Conservation (phyloP, 2,113 vertebrate genomes). For the Phainopepla nitens region DNA sequence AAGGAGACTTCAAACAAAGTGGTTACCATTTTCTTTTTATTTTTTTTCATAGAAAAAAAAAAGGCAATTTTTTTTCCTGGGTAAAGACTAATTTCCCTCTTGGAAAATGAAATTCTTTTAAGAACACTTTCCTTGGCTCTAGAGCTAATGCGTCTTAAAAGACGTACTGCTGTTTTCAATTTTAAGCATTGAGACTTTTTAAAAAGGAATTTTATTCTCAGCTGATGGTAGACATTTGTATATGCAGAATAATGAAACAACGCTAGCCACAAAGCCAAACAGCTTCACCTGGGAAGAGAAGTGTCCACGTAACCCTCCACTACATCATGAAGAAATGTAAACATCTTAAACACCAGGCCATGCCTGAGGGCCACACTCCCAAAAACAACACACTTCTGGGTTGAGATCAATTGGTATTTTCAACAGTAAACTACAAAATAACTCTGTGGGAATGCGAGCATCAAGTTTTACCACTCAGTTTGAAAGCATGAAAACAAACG, state of each 20-base stretch:
- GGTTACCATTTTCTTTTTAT: neutral
- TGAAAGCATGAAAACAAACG: neutral
- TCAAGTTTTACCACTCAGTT: neutral
- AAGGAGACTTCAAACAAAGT: conserved; percentile 32
- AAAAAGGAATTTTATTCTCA: neutral
- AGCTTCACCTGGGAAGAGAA: neutral
- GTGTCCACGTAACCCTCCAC: neutral
- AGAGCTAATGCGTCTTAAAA: neutral
- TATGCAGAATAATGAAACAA: neutral
- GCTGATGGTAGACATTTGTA: neutral
- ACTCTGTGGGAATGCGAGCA: neutral
- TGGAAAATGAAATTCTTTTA: neutral
- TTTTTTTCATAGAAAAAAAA: neutral
- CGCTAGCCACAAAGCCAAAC: neutral
- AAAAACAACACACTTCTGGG: fast-evolving
- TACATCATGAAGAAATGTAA: neutral
- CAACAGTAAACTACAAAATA: neutral
- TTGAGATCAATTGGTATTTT: neutral
- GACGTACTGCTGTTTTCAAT: neutral
- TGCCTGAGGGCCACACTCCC: neutral
- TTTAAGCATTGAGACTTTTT: neutral
- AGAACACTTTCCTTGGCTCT: neutral
- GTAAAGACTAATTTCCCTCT: neutral
- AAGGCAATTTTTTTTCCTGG: neutral
- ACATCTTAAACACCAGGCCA: neutral